Evolutionary conservation across 2,888 invertebrate genomes (phyloP).

Genomic region (Stenichneumon culpator): DNA sequence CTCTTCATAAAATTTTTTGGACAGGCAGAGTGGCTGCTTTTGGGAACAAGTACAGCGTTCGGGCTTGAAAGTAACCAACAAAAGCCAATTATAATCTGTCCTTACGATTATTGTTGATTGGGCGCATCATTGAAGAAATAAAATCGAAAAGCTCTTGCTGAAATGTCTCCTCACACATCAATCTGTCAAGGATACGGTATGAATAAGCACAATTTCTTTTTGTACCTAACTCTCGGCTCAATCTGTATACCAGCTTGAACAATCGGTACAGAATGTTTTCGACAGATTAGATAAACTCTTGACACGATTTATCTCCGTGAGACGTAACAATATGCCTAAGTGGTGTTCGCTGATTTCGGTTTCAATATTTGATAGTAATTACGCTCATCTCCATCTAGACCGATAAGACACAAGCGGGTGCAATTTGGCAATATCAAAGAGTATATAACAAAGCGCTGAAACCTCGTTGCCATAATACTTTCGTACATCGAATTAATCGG

Average conservation of each 20-base stretch:
- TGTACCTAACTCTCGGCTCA: background rate
- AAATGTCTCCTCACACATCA: slow-evolving; percentile 65
- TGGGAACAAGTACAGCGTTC: background rate
- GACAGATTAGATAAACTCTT: background rate
- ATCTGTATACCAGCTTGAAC: background rate
- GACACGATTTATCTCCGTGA: background rate
- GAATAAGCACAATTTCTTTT: background rate
- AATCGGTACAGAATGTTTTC: background rate
- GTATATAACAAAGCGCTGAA: background rate
- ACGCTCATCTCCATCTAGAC: background rate
- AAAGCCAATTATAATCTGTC: slow-evolving; percentile 72
- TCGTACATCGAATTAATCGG: background rate
- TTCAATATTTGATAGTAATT: no score
- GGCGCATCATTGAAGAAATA: slow-evolving; percentile 72
- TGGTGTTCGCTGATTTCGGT: no score
- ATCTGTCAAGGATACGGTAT: slow-evolving; percentile 74
- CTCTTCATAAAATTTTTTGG: background rate
- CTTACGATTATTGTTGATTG: slow-evolving; percentile 70
- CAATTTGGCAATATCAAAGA: background rate
- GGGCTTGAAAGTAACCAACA: slow-evolving; percentile 21
- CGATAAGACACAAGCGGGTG: background rate
- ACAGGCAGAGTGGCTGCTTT: slow-evolving; percentile 25
- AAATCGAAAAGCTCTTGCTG: slow-evolving; percentile 63
- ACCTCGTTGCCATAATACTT: background rate
- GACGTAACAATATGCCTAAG: no score